Base-by-base conservation (phyloP, 2,797 vertebrate genomes). In the Cynodonichthys magdalenae region DNA sequence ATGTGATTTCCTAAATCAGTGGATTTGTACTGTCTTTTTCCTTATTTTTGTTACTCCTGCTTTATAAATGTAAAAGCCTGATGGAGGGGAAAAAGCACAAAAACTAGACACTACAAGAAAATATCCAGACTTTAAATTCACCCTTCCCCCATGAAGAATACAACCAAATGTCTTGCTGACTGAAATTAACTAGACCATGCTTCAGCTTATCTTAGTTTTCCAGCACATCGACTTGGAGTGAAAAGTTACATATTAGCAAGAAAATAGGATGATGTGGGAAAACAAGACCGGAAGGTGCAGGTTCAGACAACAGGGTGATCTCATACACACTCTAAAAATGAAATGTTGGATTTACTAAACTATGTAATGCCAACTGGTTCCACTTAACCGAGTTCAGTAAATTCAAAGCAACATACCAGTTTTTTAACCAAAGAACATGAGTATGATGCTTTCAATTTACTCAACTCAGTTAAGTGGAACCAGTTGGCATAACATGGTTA, bases 181-280 rank as follows among this genome's bases (percentile, higher is more conserved):
- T 83, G 59, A 87, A 80, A 84, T 83, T 42, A 84, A 79, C 82
- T 68, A 51, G 71, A 72, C 83, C 81, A 47, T 84, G 83, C 69
- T 72, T 56, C 66, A 63, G 71, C 81, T 84, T 88, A 89, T 88
- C 85, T 85, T 66, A 66, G 62, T 78, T 81, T 84, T 83, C 69
- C 75, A 79, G 79, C 59, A 73, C 79, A 53, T 48, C 42, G 42
- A 46, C 67, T 83, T 20, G 8, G 15, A 66, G 79, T 68, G 65
- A 86, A 71, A 55, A 82, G 85, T 90, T 86, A 88, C 74, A 83
- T 66, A 90, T 90, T 90, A 87, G 79, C 78, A 73, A 51, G 62
- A 34, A 66, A 78, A 75, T 53, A 53, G 31, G 53, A 66, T 27
- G 50, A 82, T 59, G 53, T 59, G 69, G 69, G 59, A 58, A 71